Evolutionary conservation across 2,113 vertebrate species (phyloP), one percentile per base, ranked within the genome.

Genomic region (Macquaria australasica): DNA sequence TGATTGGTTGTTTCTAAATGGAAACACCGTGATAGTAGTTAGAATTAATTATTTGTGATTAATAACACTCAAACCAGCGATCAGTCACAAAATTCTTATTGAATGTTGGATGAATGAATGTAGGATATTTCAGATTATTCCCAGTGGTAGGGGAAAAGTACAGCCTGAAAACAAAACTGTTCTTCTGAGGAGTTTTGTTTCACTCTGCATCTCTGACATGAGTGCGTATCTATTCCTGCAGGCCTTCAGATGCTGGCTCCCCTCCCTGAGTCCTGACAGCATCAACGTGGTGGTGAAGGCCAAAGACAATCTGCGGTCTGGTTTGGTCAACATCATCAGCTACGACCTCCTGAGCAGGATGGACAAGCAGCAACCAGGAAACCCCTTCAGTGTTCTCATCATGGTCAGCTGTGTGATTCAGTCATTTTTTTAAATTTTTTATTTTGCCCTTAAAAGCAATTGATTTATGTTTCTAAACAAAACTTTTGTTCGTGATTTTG

Each of bases 301-400:
- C 63, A 98, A 96, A 87, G 97, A 98, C 90, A 89, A 75, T 41
- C 93, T 98, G 73, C 93, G 85, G 2, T 94, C 94, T 6, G 96
- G 97, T 76, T 89, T 96, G 88, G 95, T 99, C 93, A 99, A 97
- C 94, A 97, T 99, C 20, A 79, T 98, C 95, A 99, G 98, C 94
- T 99, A 99, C 71, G 98, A 99, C 89, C 98, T 99, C 67, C 96
- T 99, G 74, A 97, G 97, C 94, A 96, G 96, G 93, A 95, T 97
- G 95, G 96, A 97, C 79, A 99, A 96, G 82, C 95, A 96, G 87
- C 92, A 96, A 58, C 62, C 45, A 0, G 93, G 94, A 82, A 93
- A 83, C n/a, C 84, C 94, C n/a, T 98, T 99, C 88, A 95, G 94
- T 85, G 96, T 99, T 63, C 95, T 99, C 87, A 99, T 99, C 89